Conservation (phyloP, 2,888 invertebrate genomes). For the Synergus itoensis region DNA sequence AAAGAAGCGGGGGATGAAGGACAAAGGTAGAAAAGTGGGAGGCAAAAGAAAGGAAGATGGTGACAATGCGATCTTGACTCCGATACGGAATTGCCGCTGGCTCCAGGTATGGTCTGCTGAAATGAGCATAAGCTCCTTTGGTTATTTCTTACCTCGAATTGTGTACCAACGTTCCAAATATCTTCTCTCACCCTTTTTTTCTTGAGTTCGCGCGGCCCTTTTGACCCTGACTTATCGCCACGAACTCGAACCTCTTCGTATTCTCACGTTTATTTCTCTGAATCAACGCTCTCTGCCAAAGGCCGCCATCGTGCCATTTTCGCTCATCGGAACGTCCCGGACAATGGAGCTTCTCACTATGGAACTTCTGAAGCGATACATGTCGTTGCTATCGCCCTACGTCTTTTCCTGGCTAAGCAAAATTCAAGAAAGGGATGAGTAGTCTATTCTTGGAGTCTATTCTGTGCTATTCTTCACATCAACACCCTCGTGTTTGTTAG, state of each 20-base stretch:
- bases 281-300: conserved; percentile 35
- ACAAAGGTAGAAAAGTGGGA: conserved; percentile 42
- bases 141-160: conserved; percentile 65
- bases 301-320: conserved; percentile 2
- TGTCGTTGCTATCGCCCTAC: not conserved
- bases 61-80: conserved; percentile 65
- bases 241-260: conserved; percentile 58
- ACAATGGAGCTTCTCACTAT: not conserved
- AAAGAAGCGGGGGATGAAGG: conserved; percentile 43
- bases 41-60: conserved; percentile 53
- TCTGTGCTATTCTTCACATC: not conserved
- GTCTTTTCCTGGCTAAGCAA: not conserved
- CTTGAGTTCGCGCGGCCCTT: conserved; percentile 51
- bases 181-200: conserved; percentile 47
- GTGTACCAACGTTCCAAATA: conserved; percentile 67
- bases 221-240: conserved; percentile 61
- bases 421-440: not conserved
- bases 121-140: conserved; percentile 68
- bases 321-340: not conserved
- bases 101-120: conserved; percentile 57
- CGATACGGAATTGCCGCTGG: conserved; percentile 67
- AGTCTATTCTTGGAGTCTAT: not conserved
- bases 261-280: conserved; percentile 69
- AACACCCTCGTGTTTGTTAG: not conserved
- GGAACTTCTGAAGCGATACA: not conserved